Conservation (phyloP, 2,888 invertebrate genomes). For the Taphrorychus bicolor region DNA sequence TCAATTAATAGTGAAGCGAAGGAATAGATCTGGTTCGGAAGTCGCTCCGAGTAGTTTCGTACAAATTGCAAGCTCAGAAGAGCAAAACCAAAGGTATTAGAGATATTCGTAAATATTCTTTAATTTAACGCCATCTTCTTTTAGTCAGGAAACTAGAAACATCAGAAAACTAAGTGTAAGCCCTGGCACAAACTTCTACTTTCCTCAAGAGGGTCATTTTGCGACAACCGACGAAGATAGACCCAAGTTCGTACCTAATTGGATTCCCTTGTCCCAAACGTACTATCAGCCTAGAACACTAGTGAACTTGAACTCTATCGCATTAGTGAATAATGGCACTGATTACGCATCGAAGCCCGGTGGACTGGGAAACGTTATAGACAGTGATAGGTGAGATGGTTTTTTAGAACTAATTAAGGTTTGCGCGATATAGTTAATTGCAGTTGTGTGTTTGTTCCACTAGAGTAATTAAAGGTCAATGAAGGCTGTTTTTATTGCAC, state of each 20-base stretch:
- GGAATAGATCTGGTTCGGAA: constrained; percentile 56
- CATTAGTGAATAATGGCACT: constrained; percentile 52
- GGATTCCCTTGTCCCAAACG: constrained; percentile 57
- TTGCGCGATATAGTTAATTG: not conserved
- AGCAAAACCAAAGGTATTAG: constrained; percentile 3
- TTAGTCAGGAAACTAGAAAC: not conserved
- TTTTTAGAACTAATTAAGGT: not conserved
- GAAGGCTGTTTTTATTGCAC: not conserved
- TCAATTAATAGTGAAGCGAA: constrained; percentile 77
- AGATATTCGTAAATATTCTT: not conserved
- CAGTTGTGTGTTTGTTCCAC: not conserved
- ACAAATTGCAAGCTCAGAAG: constrained; percentile 8
- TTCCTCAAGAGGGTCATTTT: constrained; percentile 15
- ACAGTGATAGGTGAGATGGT: constrained; percentile 53
- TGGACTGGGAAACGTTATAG: constrained; percentile 51
- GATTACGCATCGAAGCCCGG: constrained; percentile 43
- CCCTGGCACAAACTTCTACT: constrained; percentile 18
- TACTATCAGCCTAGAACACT: constrained; percentile 53
- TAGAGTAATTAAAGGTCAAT: not conserved
- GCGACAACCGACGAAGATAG: not conserved
- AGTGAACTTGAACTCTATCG: constrained; percentile 52
- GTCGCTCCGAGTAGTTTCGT: not conserved
- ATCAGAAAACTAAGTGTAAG: constrained; percentile 22
- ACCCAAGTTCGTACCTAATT: constrained; percentile 53
- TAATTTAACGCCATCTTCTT: not conserved